Evolutionary conservation across 2,888 invertebrate species (phyloP).

Genomic region (Phasia obesa): DNA sequence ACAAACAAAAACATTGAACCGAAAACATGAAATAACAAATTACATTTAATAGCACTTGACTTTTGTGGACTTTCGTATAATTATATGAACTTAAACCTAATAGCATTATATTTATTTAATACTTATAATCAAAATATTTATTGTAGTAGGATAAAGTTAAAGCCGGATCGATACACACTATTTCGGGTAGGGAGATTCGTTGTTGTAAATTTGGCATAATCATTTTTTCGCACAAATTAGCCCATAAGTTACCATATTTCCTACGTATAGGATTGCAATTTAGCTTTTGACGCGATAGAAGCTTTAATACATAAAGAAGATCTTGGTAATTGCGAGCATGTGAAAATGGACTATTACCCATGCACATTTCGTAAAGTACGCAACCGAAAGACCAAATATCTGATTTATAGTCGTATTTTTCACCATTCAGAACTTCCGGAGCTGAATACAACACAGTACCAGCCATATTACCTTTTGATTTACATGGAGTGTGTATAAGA

Average conservation of each 20-base stretch:
- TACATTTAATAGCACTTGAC: slow-evolving; percentile 2
- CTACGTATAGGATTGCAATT: slow-evolving; percentile 73
- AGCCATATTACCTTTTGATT: slow-evolving; percentile 72
- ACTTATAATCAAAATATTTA: slow-evolving; percentile 79
- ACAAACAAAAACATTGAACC: slow-evolving; percentile 1
- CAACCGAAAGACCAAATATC: slow-evolving; percentile 90
- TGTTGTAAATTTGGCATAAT: slow-evolving; percentile 75
- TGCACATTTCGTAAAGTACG: slow-evolving; percentile 86
- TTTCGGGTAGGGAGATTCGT: slow-evolving; percentile 77
- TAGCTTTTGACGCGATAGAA: slow-evolving; percentile 72
- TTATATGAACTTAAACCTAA: background rate
- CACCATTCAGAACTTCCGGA: slow-evolving; percentile 87
- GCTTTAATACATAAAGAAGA: slow-evolving; percentile 73
- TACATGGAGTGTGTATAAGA: slow-evolving; percentile 75
- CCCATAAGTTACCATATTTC: slow-evolving; percentile 76
- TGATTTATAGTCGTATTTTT: slow-evolving; percentile 87
- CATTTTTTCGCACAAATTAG: slow-evolving; percentile 77
- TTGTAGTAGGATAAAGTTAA: slow-evolving; percentile 77
- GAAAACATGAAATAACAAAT: background rate
- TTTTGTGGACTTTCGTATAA: background rate
- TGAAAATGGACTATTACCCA: slow-evolving; percentile 77
- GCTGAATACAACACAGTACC: slow-evolving; percentile 90
- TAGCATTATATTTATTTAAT: slow-evolving; percentile 70
- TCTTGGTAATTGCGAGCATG: slow-evolving; percentile 71
- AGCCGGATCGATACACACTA: slow-evolving; percentile 74